phyloP scores from a whole-genome alignment of 2,888 invertebrate genomes.

The Caenorhabditis becei region DNA sequence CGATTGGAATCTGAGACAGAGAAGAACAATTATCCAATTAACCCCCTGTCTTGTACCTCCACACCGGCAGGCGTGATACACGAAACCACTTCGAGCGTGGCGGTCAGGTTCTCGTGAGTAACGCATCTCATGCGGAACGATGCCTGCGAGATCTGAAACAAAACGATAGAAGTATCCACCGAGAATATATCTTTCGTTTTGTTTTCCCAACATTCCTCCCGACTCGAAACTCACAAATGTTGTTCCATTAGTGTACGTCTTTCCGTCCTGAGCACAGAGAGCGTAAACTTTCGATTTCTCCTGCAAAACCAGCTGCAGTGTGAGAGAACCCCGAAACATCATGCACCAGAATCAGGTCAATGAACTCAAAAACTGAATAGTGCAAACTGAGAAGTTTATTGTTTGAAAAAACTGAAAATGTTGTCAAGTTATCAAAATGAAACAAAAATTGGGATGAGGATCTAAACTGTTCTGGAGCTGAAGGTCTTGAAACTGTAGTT shows the following conservation, averaged over 20 bases:
- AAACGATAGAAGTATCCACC: not conserved
- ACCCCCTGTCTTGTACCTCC: conserved; percentile 16
- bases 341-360: not conserved
- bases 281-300: conserved; percentile 27
- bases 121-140: conserved; percentile 72
- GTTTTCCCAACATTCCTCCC: not conserved
- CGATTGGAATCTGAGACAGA: conserved; percentile 42
- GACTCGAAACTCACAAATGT: conserved; percentile 41
- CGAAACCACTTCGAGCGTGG: conserved; percentile 64
- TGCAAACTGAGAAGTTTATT: conserved; percentile 49
- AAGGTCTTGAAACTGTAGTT: conserved; percentile 54
- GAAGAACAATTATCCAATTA: conserved; percentile 14
- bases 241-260: conserved; percentile 40
- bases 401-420: conserved; percentile 17
- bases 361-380: conserved; percentile 17
- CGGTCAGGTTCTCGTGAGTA: conserved; percentile 65
- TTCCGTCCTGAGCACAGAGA: conserved; percentile 45
- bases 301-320: conserved; percentile 38
- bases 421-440: too few relatives aligned
- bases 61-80: conserved; percentile 68
- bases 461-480: conserved; percentile 37
- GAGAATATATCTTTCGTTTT: too few relatives aligned
- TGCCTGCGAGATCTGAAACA: conserved; percentile 64
- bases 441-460: not conserved
- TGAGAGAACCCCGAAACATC: not conserved